A percentile compares a stretch with the other conserved stretches of the same genome.
Conservation (phyloP, 2,888 invertebrate species). For the Argyra leucocephala region DNA sequence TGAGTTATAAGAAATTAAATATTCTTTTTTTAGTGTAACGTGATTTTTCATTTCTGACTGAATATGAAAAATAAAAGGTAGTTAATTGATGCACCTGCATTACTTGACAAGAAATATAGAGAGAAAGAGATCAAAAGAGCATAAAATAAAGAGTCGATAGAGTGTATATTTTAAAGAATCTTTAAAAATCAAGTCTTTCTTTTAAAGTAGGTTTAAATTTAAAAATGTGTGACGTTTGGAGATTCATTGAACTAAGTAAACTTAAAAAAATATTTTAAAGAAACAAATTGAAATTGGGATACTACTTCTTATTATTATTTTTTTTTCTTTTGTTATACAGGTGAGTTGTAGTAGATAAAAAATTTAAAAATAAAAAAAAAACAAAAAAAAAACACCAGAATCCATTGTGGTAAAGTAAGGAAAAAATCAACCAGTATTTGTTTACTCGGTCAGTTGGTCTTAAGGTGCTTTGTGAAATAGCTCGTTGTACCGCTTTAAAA, state of each 20-base stretch:
- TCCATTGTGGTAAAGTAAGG: not conserved
- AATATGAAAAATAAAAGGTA: no score
- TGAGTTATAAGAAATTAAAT: no score
- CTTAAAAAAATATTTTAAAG: not conserved
- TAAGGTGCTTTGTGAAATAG: constrained; percentile 2
- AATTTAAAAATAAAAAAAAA: not conserved
- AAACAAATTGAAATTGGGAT: not conserved
- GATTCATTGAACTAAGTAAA: not conserved
- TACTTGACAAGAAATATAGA: no score
- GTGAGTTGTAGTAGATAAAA: not conserved
- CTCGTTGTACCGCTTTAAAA: constrained; percentile 1
- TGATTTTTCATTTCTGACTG: no score
- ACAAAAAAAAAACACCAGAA: not conserved
- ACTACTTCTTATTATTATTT: not conserved
- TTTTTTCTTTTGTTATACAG: not conserved
- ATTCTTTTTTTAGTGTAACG: no score
- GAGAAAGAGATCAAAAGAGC: not conserved
- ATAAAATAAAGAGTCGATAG: not conserved
- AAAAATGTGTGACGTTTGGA: not conserved
- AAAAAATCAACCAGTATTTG: constrained; percentile 34
- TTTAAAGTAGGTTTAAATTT: not conserved
- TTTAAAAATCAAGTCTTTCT: not conserved
- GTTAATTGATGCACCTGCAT: no score
- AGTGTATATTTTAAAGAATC: no score
- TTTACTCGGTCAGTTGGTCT: constrained; percentile 47